Conservation (phyloP, 2,113 vertebrate genomes). For the Argyrosomus japonicus region DNA sequence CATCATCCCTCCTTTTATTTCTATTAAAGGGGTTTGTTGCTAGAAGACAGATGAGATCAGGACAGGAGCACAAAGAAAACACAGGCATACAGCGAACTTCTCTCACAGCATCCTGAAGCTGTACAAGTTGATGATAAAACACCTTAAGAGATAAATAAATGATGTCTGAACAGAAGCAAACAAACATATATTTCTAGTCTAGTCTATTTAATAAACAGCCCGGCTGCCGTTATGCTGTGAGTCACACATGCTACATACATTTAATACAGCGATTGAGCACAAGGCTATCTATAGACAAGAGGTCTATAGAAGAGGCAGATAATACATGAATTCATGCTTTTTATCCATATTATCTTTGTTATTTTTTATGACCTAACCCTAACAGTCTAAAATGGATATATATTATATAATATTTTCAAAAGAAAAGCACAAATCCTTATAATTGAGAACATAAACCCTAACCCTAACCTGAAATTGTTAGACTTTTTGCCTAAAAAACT, state of each 20-base stretch:
- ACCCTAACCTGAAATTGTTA: too few relatives aligned
- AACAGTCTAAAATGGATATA: too few relatives aligned
- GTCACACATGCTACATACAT: background rate
- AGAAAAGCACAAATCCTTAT: too few relatives aligned
- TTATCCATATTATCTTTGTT: constrained; percentile 21
- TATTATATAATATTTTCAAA: too few relatives aligned
- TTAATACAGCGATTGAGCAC: background rate
- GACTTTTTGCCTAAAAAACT: too few relatives aligned
- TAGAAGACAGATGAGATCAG: constrained; percentile 14
- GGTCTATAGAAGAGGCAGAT: background rate
- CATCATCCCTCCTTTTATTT: constrained; percentile 2
- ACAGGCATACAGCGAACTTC: background rate
- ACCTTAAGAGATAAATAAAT: background rate
- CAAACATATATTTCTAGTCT: background rate
- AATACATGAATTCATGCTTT: background rate
- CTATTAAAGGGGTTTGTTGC: too few relatives aligned
- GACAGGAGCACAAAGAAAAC: background rate
- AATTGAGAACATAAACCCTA: too few relatives aligned
- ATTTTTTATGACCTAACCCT: too few relatives aligned
- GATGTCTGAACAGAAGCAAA: background rate
- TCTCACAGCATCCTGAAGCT: background rate
- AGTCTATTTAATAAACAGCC: background rate
- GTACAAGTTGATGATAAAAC: background rate
- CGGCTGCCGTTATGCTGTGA: background rate
- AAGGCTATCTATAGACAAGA: background rate